A percentile compares a stretch with the other conserved stretches of the same genome.
These are phyloP conservation scores for Smithornis capensis DNA, from an alignment of 2,113 vertebrate species.

Conservation along the genomic window DNA sequence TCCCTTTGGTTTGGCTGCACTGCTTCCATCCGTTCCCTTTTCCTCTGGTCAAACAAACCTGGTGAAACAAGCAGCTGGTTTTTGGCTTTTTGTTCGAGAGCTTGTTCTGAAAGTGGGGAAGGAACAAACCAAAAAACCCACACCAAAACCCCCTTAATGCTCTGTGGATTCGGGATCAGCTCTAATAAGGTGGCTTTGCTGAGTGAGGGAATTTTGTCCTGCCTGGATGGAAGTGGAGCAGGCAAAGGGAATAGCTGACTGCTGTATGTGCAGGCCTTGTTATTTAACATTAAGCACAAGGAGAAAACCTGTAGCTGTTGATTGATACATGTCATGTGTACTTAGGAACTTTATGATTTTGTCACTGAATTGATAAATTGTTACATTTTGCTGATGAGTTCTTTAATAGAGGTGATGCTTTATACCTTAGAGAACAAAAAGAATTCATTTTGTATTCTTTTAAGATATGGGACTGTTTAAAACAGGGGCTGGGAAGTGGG, in stretches of 20 bases:
- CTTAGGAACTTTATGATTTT: background rate
- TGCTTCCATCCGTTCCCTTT: background rate
- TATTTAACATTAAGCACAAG: too few species aligned
- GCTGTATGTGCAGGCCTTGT: background rate
- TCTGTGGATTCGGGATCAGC: background rate
- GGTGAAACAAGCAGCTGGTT: background rate
- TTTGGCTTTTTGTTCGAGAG: background rate
- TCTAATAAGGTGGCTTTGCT: background rate
- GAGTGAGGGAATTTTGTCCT: background rate
- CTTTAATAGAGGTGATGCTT: background rate
- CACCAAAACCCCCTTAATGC: accelerated
- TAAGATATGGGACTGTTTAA: background rate
- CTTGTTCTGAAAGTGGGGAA: background rate
- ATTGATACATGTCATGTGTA: background rate
- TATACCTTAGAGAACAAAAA: background rate
- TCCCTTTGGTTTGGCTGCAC: background rate
- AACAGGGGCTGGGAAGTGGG: too few species aligned
- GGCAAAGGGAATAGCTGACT: background rate
- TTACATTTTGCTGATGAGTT: background rate
- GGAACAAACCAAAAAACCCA: accelerated
- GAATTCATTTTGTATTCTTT: background rate
- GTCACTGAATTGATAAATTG: background rate
- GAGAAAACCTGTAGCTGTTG: background rate
- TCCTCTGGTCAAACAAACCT: background rate
- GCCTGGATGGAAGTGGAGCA: background rate